Evolutionary conservation across 2,797 vertebrate species (phyloP), one percentile per base, ranked within the genome.

Genomic region (Xyrichtys novacula): DNA sequence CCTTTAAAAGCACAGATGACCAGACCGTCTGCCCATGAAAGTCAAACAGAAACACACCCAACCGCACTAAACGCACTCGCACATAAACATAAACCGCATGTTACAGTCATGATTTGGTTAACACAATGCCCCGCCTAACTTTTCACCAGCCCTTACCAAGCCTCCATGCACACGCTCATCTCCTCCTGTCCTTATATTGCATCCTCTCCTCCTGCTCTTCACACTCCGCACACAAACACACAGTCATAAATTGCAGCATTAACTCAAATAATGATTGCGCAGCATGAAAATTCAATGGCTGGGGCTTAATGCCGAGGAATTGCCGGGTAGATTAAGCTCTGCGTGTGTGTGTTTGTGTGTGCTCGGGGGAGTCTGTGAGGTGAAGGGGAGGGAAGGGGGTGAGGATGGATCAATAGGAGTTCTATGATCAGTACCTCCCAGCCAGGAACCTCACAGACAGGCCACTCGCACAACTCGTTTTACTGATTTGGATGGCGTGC

Each of bases 241-340:
- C 42, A 52, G 62, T 84, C 83, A 91, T 93, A 90, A 92, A 92
- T 92, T 75, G 68, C 71, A 79, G 88, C 81, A 87, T 89, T 86
- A 85, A 84, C 85, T 91, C 76, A 89, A 93, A 92, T 89, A 91
- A 90, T 90, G 89, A 91, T 85, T 87, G 69, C 73, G 56, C 55
- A 2, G 67, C 56, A 69, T 84, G 76, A 76, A 88, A 88, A 88
- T 81, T 54, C 85, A 86, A 76, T 76, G 74, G 57, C 76, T 56
- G 48, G 43, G 23, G 61, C 65, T 84, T 86, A 89, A 90, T 89
- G 74, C 75, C 43, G 55, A 76, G 71, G 64, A 76, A 86, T 79
- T 46, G 58, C 64, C 65, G 62, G 67, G 65, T 82, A 88, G 84
- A 92, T 90, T 89, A 87, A 85, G 83, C 66, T 87, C 60, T 65